Conservation (phyloP, 2,888 invertebrate genomes). For the Melanophora roralis region DNA sequence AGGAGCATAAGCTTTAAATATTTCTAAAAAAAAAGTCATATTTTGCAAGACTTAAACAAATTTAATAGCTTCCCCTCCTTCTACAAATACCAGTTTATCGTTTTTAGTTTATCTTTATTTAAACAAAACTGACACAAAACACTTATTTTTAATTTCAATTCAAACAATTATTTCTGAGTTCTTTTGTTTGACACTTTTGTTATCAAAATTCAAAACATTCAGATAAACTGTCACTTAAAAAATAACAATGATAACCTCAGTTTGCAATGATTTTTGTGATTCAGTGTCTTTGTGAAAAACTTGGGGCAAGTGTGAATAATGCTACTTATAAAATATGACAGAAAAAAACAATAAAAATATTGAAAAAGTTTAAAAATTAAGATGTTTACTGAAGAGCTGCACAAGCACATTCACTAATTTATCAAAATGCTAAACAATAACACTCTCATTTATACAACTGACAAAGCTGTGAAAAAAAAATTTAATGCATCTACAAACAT, state of each 20-base stretch:
- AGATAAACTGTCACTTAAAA: constrained; percentile 51
- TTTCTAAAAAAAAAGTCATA: too few species aligned
- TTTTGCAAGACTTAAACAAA: too few species aligned
- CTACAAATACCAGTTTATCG: too few species aligned
- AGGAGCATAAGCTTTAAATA: too few species aligned
- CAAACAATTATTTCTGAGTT: background rate
- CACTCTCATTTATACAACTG: too few species aligned
- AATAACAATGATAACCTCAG: constrained; percentile 2
- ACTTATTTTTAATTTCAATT: constrained; percentile 14
- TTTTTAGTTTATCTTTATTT: background rate
- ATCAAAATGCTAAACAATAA: too few species aligned
- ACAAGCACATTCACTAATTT: too few species aligned
- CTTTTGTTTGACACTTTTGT: background rate
- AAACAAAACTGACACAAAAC: background rate
- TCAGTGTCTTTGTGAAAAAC: background rate
- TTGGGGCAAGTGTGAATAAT: background rate
- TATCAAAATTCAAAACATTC: constrained; percentile 35
- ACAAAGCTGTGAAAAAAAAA: too few species aligned
- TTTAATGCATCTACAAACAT: too few species aligned
- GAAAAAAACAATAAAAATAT: background rate
- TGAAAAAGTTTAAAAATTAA: background rate
- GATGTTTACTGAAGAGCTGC: too few species aligned
- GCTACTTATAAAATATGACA: background rate
- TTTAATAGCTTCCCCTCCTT: too few species aligned
- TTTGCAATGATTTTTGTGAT: constrained; percentile 5